phyloP scores from a whole-genome alignment of 1,140 invertebrate genomes.

The Brachionus calyciflorus region DNA sequence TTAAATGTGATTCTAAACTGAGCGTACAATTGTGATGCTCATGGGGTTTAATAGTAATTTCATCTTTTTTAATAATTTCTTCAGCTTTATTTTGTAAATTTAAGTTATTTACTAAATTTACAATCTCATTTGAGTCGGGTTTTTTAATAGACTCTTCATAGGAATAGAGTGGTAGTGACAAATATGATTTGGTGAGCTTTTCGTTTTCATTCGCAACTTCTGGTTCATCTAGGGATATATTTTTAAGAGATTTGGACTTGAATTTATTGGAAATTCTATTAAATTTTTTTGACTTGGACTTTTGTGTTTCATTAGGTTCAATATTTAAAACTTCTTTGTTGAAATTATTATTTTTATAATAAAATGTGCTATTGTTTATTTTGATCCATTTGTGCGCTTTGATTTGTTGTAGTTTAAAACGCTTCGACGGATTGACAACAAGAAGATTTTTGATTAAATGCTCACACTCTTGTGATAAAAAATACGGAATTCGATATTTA shows the following conservation, averaged over 20 bases:
- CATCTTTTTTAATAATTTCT: neutral
- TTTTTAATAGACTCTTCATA: neutral
- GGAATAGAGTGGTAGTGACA: constrained; percentile 14
- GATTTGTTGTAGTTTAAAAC: constrained; percentile 29
- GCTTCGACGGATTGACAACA: constrained; percentile 93
- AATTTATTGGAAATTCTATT: constrained; percentile 20
- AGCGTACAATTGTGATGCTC: constrained; percentile 23
- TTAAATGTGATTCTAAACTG: constrained; percentile 9
- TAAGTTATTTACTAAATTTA: constrained; percentile 13
- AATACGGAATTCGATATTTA: constrained; percentile 99
- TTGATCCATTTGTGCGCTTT: constrained; percentile 36
- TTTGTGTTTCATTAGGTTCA: neutral
- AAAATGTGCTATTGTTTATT: neutral
- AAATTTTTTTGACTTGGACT: neutral
- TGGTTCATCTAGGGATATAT: neutral
- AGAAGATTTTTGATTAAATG: constrained; percentile 99
- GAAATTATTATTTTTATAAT: constrained; percentile 20
- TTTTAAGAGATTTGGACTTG: constrained; percentile 31
- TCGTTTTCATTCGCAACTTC: neutral
- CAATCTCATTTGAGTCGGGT: constrained; percentile 2
- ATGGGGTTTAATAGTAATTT: neutral
- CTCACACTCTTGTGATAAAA: constrained; percentile 99
- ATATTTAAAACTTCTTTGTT: neutral
- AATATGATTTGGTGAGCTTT: neutral
- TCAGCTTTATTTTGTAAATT: neutral